These are phyloP conservation scores for Simalia tracyae DNA, from an alignment of 2,797 vertebrate species.

Conservation along the genomic window DNA sequence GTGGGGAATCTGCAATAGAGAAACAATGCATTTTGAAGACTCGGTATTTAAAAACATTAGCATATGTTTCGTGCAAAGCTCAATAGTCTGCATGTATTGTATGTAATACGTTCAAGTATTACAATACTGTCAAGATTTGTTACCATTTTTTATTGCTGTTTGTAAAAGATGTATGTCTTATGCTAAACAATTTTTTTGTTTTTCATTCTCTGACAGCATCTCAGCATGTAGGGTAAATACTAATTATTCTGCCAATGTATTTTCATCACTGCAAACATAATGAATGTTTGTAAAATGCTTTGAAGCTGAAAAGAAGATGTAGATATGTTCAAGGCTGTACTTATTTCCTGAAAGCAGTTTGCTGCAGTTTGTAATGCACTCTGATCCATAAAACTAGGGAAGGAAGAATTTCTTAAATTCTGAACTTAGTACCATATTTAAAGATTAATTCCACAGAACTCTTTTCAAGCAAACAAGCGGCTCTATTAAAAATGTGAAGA, in stretches of 20 bases:
- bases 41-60: neutral
- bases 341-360: neutral
- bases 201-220: neutral
- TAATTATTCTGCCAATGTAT: neutral
- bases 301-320: neutral
- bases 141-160: neutral
- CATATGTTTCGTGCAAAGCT: neutral
- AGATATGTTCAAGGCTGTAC: neutral
- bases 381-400: neutral
- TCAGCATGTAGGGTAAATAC: neutral
- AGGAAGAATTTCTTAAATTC: neutral
- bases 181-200: neutral
- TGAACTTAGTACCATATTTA: neutral
- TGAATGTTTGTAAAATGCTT: constrained; percentile 1
- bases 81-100: neutral
- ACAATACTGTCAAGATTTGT: neutral
- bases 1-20: neutral
- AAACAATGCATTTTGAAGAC: neutral
- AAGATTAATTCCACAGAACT: neutral
- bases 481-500: neutral
- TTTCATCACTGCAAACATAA: neutral
- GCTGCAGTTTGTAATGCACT: neutral
- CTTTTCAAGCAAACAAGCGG: neutral
- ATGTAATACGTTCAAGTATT: neutral
- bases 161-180: neutral